Conservation (phyloP, 1,140 invertebrate species). For the Dendroctonus valens region DNA sequence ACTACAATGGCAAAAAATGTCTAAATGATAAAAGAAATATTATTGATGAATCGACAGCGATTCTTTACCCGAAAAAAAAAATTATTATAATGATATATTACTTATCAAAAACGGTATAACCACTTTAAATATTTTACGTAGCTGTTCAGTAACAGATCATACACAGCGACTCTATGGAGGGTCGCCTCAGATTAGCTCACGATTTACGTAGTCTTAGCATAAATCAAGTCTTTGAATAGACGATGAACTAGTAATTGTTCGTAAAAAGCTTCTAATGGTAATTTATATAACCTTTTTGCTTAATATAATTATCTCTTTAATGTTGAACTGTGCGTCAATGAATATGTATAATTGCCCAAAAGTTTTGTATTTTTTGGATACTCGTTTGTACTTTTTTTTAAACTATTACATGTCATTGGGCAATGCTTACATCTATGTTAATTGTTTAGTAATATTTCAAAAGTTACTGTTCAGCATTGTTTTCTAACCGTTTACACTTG, state of each 20-base stretch:
- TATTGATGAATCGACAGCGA: slow-evolving; percentile 23
- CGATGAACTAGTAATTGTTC: slow-evolving; percentile 37
- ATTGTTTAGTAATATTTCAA: no score
- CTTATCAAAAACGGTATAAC: slow-evolving; percentile 30
- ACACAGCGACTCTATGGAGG: slow-evolving; percentile 28
- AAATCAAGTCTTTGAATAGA: slow-evolving; percentile 14
- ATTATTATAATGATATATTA: slow-evolving; percentile 11
- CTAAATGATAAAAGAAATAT: no score
- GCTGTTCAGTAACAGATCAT: slow-evolving; percentile 33
- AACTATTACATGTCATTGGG: no score
- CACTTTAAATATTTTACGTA: slow-evolving; percentile 37
- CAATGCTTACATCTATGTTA: no score
- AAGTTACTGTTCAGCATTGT: no score
- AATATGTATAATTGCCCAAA: no score
- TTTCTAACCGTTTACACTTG: no score
- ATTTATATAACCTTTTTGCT: slow-evolving; percentile 34
- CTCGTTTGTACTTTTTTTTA: no score
- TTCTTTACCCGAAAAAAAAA: slow-evolving; percentile 23
- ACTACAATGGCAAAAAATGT: slow-evolving; percentile 2
- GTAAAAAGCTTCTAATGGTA: slow-evolving; percentile 36
- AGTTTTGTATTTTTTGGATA: no score
- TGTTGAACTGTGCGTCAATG: not conserved
- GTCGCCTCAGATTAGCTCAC: slow-evolving; percentile 40
- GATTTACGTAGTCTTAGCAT: slow-evolving; percentile 29
- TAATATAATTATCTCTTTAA: not conserved